Conservation (phyloP, 1,140 invertebrate genomes). For the Bombus picipes region DNA sequence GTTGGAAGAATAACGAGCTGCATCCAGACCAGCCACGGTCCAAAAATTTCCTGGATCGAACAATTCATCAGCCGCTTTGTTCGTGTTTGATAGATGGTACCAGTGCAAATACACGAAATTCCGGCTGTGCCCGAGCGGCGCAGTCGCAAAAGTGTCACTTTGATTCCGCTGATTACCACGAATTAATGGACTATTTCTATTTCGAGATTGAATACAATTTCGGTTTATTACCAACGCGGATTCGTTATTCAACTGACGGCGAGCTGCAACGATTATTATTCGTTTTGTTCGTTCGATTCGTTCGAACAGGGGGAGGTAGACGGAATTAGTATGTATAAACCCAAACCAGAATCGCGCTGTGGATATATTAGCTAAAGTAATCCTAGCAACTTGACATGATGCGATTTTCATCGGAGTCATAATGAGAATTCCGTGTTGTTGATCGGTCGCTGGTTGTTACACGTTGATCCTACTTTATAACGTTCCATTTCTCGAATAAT, state of each 20-base stretch:
- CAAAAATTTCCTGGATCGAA: slow-evolving; percentile 63
- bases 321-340: slow-evolving; percentile 4
- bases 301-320: neutral
- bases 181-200: slow-evolving; percentile 55
- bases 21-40: slow-evolving; percentile 21
- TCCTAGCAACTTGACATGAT: neutral
- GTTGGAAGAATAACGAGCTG: slow-evolving; percentile 50
- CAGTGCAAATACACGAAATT: slow-evolving; percentile 58
- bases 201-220: slow-evolving; percentile 34
- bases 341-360: neutral
- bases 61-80: slow-evolving; percentile 67
- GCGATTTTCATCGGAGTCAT: neutral
- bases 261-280: neutral
- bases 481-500: slow-evolving; percentile 9
- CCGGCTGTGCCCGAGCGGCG: slow-evolving; percentile 1
- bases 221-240: slow-evolving; percentile 37
- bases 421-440: neutral
- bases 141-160: slow-evolving; percentile 56
- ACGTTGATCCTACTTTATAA: neutral
- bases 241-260: slow-evolving; percentile 8
- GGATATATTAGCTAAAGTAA: slow-evolving; percentile 24
- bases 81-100: slow-evolving; percentile 64
- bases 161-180: slow-evolving; percentile 59
- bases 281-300: neutral
- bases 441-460: neutral